Evolutionary conservation across 2,888 invertebrate genomes (phyloP).

Genomic region (Oscheius myriophilus): DNA sequence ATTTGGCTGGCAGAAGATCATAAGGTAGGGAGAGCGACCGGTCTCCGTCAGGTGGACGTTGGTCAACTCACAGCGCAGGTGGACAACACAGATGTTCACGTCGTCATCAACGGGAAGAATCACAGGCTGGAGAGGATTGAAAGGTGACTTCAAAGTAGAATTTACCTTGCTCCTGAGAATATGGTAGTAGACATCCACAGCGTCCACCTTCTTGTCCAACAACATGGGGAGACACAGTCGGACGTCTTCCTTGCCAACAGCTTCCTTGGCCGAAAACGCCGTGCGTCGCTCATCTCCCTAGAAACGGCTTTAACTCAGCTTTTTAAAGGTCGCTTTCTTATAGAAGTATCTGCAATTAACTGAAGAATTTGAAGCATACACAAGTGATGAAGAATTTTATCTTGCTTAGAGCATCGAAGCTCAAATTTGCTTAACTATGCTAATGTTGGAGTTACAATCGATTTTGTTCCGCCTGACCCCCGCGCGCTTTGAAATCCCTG

Average conservation of each 20-base stretch:
- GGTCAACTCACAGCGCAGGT: slow-evolving; percentile 21
- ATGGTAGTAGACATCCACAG: slow-evolving; percentile 49
- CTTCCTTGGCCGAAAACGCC: slow-evolving; percentile 40
- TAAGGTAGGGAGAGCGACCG: slow-evolving; percentile 45
- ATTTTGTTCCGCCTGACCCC: no score
- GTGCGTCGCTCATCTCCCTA: slow-evolving; percentile 26
- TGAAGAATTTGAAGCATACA: background rate
- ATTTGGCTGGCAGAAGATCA: slow-evolving; percentile 57
- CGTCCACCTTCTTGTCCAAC: slow-evolving; percentile 37
- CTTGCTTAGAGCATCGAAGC: no score
- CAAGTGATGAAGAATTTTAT: no score
- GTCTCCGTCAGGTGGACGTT: background rate
- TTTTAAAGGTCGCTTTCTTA: background rate
- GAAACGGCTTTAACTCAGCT: background rate
- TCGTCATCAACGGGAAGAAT: slow-evolving; percentile 2
- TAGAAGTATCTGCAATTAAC: background rate
- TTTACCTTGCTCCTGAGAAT: slow-evolving; percentile 39
- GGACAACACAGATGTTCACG: slow-evolving; percentile 40
- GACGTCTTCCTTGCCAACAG: slow-evolving; percentile 34
- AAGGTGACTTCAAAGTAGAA: no score
- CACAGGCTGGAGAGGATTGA: no score
- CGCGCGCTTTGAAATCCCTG: no score
- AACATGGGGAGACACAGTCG: slow-evolving; percentile 45
- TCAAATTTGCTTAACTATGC: no score
- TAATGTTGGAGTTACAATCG: no score